phyloP scores from a whole-genome alignment of 2,888 invertebrate species.

The Watsonalla binaria region DNA sequence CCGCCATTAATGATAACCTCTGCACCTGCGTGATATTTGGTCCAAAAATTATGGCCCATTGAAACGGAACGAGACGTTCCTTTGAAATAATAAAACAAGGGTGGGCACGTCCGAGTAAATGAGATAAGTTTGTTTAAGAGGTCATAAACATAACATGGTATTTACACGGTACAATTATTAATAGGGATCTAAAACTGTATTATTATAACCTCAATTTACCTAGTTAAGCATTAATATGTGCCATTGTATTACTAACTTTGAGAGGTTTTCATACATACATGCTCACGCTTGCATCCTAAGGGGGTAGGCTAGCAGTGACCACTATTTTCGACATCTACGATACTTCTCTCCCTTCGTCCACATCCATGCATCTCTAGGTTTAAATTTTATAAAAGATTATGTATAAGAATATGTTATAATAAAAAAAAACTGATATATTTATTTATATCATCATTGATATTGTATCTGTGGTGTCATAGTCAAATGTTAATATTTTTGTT shows the following conservation, averaged over 20 bases:
- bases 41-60: constrained; percentile 47
- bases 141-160: background rate
- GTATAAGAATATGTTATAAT: too few relatives aligned
- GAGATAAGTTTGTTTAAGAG: background rate
- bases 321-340: too few relatives aligned
- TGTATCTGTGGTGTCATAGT: too few relatives aligned
- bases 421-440: too few relatives aligned
- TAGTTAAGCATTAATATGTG: background rate
- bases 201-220: background rate
- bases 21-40: constrained; percentile 61
- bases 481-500: too few relatives aligned
- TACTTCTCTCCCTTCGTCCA: too few relatives aligned
- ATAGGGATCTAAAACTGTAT: background rate
- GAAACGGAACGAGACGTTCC: constrained; percentile 36
- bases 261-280: too few relatives aligned
- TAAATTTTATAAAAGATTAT: too few relatives aligned
- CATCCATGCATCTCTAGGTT: too few relatives aligned
- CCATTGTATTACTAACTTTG: background rate
- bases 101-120: constrained; percentile 17
- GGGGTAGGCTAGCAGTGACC: too few relatives aligned
- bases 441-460: too few relatives aligned
- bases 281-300: too few relatives aligned
- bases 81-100: constrained; percentile 27
- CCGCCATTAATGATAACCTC: constrained; percentile 60
- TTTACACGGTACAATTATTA: background rate